A percentile compares a stretch with the other conserved stretches of the same genome.
phyloP scores from a whole-genome alignment of 2,797 vertebrate genomes.

The Myiotriccus ornatus region DNA sequence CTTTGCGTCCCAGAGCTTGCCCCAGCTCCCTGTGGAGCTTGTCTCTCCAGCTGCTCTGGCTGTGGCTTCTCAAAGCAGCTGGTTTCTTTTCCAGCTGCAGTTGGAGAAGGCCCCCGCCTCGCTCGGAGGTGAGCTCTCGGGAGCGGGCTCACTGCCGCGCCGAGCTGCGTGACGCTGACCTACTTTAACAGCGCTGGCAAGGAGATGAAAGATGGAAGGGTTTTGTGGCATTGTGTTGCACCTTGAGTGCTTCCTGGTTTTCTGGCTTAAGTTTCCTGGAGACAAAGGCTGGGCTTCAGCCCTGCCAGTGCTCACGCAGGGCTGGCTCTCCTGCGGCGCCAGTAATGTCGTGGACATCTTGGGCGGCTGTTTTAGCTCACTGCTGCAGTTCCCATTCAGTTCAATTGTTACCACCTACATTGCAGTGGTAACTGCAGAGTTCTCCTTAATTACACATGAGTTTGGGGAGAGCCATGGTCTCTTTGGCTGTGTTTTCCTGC shows the following conservation, averaged over 20 bases:
- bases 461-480: not conserved
- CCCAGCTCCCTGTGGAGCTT: not conserved
- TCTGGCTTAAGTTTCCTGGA: not conserved
- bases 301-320: rapidly evolving
- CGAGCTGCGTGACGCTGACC: not conserved
- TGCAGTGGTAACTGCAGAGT: not conserved
- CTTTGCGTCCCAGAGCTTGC: not conserved
- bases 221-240: not conserved
- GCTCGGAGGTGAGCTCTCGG: not conserved
- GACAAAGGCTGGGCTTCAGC: not conserved
- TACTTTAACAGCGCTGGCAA: not conserved
- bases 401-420: rapidly evolving
- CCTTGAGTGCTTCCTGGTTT: not conserved
- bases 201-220: not conserved
- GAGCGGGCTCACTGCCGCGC: rapidly evolving
- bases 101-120: not conserved
- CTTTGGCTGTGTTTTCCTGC: not conserved
- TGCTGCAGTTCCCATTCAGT: not conserved
- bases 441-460: not conserved
- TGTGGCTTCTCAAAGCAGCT: not conserved
- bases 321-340: rapidly evolving
- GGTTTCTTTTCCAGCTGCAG: not conserved
- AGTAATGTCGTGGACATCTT: rapidly evolving
- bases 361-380: not conserved
- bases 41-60: not conserved